Conservation (phyloP, 2,113 vertebrate genomes). For the Pseudorhombus dupliciocellatus region DNA sequence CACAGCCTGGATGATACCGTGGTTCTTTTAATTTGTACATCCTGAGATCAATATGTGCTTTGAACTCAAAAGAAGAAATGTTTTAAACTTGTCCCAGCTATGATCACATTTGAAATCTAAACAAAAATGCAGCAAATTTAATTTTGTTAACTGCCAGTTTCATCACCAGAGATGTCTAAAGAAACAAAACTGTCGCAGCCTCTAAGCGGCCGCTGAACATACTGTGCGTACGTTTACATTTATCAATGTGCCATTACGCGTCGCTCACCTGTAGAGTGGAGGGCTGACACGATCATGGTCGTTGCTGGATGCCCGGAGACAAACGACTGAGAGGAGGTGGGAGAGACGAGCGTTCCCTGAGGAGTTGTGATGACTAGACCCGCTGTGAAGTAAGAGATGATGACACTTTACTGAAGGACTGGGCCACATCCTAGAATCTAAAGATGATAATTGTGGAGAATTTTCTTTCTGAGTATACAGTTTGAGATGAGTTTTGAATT, state of each 20-base stretch:
- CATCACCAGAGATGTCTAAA: too few species aligned
- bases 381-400: slow-evolving; percentile 75
- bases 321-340: slow-evolving; percentile 92
- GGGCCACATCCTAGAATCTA: neutral
- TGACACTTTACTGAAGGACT: neutral
- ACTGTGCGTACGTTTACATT: neutral
- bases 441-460: neutral
- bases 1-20: slow-evolving; percentile 3
- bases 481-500: neutral
- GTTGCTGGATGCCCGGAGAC: slow-evolving; percentile 88
- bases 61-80: slow-evolving; percentile 9
- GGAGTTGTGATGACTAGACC: slow-evolving; percentile 97
- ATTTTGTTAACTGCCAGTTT: too few species aligned
- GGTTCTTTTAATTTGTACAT: slow-evolving; percentile 4
- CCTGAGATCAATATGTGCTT: slow-evolving; percentile 11
- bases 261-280: slow-evolving; percentile 78
- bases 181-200: too few species aligned
- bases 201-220: too few species aligned
- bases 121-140: neutral
- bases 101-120: slow-evolving; percentile 10
- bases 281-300: slow-evolving; percentile 95
- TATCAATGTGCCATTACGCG: neutral
- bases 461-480: neutral
- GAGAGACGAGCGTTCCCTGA: slow-evolving; percentile 93
- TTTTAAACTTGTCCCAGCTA: neutral